Evolutionary conservation across 35 echinoderm and acorn worm genomes (phyloP).

Genomic region (Heliocidaris tuberculata): DNA sequence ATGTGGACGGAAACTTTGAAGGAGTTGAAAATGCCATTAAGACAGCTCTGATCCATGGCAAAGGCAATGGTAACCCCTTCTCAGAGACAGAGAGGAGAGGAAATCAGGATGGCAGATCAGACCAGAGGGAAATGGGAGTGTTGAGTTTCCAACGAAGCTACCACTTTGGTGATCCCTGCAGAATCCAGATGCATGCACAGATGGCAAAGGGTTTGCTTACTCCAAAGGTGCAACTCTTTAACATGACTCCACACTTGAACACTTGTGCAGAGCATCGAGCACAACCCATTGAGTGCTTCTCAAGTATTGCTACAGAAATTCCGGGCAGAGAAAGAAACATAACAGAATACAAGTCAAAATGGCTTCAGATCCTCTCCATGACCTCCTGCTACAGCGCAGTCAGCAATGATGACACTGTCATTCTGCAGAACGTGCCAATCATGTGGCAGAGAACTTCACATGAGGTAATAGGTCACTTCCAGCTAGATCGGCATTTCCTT

Average conservation of each 20-base stretch:
- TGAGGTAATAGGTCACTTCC: not conserved
- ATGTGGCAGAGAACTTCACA: conserved; percentile 29
- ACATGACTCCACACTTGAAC: conserved; percentile 50
- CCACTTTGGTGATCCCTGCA: conserved; percentile 42
- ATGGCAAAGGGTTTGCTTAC: conserved; percentile 52
- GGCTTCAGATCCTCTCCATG: conserved; percentile 55
- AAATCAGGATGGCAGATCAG: conserved; percentile 21
- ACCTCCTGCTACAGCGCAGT: conserved; percentile 51
- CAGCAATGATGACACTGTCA: conserved; percentile 48
- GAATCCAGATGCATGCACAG: conserved; percentile 52
- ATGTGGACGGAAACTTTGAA: not conserved
- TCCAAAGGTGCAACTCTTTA: conserved; percentile 63
- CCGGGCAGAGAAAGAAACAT: conserved; percentile 10
- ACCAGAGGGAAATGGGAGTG: not conserved
- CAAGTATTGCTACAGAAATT: conserved; percentile 41
- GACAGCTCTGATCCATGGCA: not conserved
- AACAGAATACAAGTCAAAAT: conserved; percentile 31
- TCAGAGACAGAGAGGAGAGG: not conserved
- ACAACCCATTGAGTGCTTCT: conserved; percentile 61
- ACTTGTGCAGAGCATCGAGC: conserved; percentile 70
- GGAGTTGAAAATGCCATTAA: not conserved
- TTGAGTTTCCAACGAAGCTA: conserved; percentile 43
- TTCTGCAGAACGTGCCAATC: conserved; percentile 54
- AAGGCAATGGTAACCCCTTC: not conserved
- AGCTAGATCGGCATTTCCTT: conserved; percentile 1